Conservation (phyloP, 2,113 vertebrate species). For the Pampusana beccarii region DNA sequence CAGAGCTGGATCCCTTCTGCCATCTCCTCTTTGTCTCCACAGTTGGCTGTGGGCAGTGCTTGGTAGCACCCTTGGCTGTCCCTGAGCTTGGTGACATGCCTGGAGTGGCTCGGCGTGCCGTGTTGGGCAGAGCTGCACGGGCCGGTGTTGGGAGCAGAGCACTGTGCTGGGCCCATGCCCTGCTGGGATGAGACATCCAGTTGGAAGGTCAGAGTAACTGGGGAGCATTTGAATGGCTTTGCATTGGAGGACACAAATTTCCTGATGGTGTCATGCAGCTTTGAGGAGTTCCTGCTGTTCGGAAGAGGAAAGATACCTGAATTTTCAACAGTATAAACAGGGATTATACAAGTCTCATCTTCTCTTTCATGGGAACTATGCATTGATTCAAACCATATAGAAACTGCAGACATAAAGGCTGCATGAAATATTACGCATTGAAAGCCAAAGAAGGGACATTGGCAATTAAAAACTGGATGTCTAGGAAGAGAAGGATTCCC, state of each 20-base stretch:
- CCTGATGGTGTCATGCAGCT: accelerated
- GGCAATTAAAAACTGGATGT: background rate
- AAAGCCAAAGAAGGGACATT: background rate
- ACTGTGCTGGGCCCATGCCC: background rate
- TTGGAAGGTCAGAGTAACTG: background rate
- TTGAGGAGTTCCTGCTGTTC: background rate
- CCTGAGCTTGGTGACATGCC: background rate
- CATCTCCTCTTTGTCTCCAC: background rate
- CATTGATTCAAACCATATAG: accelerated
- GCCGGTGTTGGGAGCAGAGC: background rate
- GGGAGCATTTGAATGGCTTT: background rate
- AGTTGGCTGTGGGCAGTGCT: background rate
- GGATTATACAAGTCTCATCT: background rate
- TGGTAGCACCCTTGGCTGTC: background rate
- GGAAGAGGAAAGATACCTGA: background rate
- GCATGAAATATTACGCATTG: background rate
- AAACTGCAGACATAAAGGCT: background rate
- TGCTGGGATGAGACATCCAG: background rate
- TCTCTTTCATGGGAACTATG: background rate
- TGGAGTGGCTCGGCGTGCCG: accelerated
- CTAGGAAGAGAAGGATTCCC: background rate
- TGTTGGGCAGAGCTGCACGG: background rate
- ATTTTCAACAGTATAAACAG: background rate
- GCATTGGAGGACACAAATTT: background rate
- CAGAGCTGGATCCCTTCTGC: background rate